Percentiles rank a stretch among this genome's conserved stretches.
Conservation (phyloP, 2,113 vertebrate species). For the Chauna torquata region DNA sequence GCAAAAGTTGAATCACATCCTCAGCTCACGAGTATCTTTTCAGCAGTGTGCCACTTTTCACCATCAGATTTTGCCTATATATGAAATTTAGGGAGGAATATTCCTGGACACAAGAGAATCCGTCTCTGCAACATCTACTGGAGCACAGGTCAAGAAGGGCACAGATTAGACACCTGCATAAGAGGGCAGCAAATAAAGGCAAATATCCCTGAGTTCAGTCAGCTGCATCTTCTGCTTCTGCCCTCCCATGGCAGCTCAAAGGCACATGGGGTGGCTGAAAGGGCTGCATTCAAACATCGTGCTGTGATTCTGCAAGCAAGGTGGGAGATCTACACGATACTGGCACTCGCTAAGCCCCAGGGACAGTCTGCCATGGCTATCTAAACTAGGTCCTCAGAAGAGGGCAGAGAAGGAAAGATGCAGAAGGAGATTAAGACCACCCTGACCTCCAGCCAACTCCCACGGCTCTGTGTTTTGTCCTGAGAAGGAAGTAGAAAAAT, state of each 20-base stretch:
- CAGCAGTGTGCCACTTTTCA: neutral
- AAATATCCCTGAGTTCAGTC: neutral
- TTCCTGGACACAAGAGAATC: neutral
- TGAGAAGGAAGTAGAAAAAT: neutral
- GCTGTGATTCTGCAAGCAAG: neutral
- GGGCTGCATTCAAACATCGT: neutral
- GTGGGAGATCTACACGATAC: neutral
- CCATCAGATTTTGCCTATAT: neutral
- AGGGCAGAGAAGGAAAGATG: neutral
- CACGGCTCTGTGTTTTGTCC: neutral
- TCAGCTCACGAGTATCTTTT: neutral
- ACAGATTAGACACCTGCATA: accelerated
- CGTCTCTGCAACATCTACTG: neutral
- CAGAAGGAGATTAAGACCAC: slow-evolving; percentile 34
- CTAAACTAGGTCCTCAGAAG: neutral
- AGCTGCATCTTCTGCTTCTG: neutral
- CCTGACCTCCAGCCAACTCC: neutral
- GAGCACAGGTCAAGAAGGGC: neutral
- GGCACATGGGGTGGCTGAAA: neutral
- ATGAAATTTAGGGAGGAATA: neutral
- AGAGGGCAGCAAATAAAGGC: neutral
- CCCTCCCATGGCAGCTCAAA: neutral
- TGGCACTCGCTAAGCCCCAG: neutral
- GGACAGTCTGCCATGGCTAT: neutral
- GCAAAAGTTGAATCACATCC: neutral